Conservation (phyloP, 2,888 invertebrate genomes). For the Phytoseiulus persimilis region DNA sequence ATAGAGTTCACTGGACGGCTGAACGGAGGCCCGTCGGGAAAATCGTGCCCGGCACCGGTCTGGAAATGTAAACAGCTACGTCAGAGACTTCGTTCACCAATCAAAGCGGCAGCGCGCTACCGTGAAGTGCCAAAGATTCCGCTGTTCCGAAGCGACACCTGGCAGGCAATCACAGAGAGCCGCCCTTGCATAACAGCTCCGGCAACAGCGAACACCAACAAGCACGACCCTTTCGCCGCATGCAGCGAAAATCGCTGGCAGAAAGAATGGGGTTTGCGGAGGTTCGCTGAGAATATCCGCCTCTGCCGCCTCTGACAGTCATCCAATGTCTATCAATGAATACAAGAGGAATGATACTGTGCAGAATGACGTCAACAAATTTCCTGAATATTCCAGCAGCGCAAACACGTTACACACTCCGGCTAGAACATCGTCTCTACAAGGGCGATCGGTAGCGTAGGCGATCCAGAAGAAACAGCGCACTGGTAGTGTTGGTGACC, state of each 20-base stretch:
- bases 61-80: slow-evolving; percentile 15
- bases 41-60: slow-evolving; percentile 27
- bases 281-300: not conserved
- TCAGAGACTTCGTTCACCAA: slow-evolving; percentile 11
- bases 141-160: not conserved
- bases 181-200: not conserved
- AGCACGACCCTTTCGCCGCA: not conserved
- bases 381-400: not conserved
- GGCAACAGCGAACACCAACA: not conserved
- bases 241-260: not conserved
- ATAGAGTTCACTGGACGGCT: not conserved
- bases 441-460: not conserved
- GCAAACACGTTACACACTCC: not conserved
- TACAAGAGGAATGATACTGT: too few relatives aligned
- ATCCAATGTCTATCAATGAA: too few relatives aligned
- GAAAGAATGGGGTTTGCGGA: not conserved
- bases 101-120: not conserved
- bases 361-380: not conserved
- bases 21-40: not conserved
- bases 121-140: not conserved
- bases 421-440: not conserved
- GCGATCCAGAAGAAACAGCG: slow-evolving; percentile 5
- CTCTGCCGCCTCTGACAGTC: not conserved
- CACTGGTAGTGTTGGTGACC: slow-evolving; percentile 5
- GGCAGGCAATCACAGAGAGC: not conserved